Conservation (phyloP, 2,888 invertebrate genomes). For the Encarsia formosa region DNA sequence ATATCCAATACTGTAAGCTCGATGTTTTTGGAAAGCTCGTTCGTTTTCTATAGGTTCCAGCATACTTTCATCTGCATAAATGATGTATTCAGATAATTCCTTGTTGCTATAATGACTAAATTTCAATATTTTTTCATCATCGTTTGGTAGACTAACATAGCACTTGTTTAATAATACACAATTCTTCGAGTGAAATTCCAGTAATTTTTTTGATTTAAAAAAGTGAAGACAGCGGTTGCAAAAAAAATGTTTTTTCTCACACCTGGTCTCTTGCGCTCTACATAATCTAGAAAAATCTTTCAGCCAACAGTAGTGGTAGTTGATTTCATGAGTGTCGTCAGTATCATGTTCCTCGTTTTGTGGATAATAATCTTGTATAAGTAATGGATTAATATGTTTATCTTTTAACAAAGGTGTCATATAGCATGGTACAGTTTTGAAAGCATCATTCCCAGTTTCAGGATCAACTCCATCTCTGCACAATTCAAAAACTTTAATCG, state of each 20-base stretch:
- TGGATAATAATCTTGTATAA: neutral
- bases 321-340: neutral
- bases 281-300: slow-evolving; percentile 21
- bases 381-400: neutral
- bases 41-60: slow-evolving; percentile 1
- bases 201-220: slow-evolving; percentile 7
- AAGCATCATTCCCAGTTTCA: neutral
- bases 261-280: slow-evolving; percentile 3
- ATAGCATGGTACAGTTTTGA: neutral
- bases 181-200: slow-evolving; percentile 8
- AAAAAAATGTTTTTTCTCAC: neutral
- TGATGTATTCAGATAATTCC: slow-evolving; percentile 6
- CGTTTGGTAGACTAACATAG: slow-evolving; percentile 1
- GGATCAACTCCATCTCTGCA: neutral
- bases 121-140: slow-evolving; percentile 2
- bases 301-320: neutral
- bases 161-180: slow-evolving; percentile 8
- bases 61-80: slow-evolving; percentile 22
- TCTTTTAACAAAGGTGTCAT: neutral
- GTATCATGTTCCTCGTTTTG: neutral
- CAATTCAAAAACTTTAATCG: neutral
- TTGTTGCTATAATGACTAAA: slow-evolving; percentile 14
- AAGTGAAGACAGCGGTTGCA: slow-evolving; percentile 29
- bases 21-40: neutral
- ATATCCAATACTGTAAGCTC: neutral